Conservation (phyloP, 2,888 invertebrate species). For the Petrolisthes manimaculis region DNA sequence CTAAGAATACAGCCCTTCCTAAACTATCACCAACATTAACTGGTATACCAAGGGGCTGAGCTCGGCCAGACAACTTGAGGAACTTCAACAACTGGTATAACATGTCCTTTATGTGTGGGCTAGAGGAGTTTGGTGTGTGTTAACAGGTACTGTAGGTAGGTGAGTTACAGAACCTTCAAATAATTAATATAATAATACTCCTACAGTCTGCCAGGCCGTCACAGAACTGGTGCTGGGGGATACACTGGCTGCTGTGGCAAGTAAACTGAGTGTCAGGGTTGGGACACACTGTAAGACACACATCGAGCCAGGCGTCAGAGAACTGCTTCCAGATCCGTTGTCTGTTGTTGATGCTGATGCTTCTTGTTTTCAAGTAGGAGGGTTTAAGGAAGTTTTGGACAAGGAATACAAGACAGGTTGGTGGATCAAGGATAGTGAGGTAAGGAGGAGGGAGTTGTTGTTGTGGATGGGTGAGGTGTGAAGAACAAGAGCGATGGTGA, state of each 20-base stretch:
- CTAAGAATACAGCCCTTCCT: not conserved
- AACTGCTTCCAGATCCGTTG: slow-evolving; percentile 41
- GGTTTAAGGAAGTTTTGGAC: no score
- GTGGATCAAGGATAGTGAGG: slow-evolving; percentile 17
- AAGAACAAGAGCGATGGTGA: not conserved
- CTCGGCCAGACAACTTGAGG: no score
- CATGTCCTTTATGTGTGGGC: no score
- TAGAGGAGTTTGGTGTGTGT: no score
- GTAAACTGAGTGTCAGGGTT: slow-evolving; percentile 73
- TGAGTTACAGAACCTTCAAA: not conserved
- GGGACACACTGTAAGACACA: slow-evolving; percentile 73
- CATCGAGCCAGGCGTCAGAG: slow-evolving; percentile 52
- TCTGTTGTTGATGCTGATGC: slow-evolving; percentile 20
- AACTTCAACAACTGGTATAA: no score
- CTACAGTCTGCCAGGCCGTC: slow-evolving; percentile 78
- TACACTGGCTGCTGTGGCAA: slow-evolving; percentile 77
- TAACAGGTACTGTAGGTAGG: no score
- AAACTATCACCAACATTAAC: not conserved
- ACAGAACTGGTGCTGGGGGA: slow-evolving; percentile 76
- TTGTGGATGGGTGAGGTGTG: not conserved
- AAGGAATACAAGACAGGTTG: not conserved
- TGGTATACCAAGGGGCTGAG: no score
- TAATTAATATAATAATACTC: not conserved
- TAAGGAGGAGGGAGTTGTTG: slow-evolving; percentile 10
- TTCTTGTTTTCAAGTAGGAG: not conserved